These are phyloP conservation scores for Leucozona laternaria DNA, from an alignment of 2,888 invertebrate genomes.

Conservation along the genomic window DNA sequence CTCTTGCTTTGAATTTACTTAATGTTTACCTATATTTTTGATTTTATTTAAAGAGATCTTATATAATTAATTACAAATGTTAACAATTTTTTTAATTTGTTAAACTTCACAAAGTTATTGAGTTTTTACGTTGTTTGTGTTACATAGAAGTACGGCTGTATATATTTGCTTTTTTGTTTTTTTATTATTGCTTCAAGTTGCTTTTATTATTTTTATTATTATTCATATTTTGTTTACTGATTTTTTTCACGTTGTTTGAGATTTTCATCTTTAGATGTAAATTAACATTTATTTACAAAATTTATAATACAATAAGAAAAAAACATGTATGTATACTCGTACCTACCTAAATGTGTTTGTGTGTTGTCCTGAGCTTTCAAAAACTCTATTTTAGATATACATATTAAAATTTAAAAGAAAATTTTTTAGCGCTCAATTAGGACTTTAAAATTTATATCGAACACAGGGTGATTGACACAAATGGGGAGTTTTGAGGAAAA, in stretches of 20 bases:
- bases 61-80: conserved; percentile 70
- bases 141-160: conserved; percentile 35
- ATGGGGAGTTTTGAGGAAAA: neutral
- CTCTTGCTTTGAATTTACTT: conserved; percentile 44
- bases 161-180: conserved; percentile 42
- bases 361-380: conserved; percentile 29
- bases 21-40: conserved; percentile 32
- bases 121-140: conserved; percentile 56
- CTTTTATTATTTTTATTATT: conserved; percentile 35
- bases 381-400: neutral
- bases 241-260: conserved; percentile 53
- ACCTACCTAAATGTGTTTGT: conserved; percentile 12
- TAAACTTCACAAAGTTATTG: conserved; percentile 48
- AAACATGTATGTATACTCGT: neutral
- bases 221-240: conserved; percentile 5
- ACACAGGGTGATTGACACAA: conserved; percentile 30
- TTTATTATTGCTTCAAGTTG: conserved; percentile 60
- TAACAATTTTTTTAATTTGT: conserved; percentile 59
- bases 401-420: neutral
- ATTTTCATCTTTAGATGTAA: conserved; percentile 26
- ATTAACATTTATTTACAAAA: conserved; percentile 30
- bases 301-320: conserved; percentile 5
- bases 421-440: neutral
- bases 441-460: conserved; percentile 14
- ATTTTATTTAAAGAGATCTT: conserved; percentile 62